Percentiles rank a stretch among this genome's conserved stretches.
These are phyloP conservation scores for Hyla sarda DNA, from an alignment of 2,113 vertebrate genomes.

Conservation along the genomic window DNA sequence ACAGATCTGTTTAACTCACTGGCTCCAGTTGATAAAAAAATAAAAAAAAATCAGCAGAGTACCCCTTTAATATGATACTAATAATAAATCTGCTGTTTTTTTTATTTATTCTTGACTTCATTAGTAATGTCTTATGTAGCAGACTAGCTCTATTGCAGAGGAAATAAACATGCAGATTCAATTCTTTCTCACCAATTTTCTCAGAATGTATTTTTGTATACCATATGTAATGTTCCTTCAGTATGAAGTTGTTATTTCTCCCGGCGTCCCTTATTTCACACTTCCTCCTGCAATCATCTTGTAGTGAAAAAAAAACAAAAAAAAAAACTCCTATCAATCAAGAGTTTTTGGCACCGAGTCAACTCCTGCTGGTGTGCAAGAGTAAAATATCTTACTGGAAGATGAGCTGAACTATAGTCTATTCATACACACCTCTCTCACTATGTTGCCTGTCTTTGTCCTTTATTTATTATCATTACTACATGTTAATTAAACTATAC, in stretches of 20 bases:
- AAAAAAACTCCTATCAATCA: conserved; percentile 27
- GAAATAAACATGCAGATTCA: neutral
- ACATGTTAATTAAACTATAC: neutral
- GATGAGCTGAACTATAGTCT: conserved; percentile 1
- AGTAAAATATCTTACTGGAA: conserved; percentile 10
- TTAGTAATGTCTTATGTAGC: neutral
- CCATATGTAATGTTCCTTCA: conserved; percentile 22
- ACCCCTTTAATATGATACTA: too few relatives aligned
- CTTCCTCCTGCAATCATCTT: conserved; percentile 20
- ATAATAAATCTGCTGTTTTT: neutral
- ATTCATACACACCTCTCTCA: too few relatives aligned
- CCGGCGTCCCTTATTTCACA: conserved; percentile 29
- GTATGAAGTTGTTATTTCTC: conserved; percentile 8
- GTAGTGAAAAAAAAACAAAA: neutral
- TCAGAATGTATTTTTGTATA: conserved; percentile 18
- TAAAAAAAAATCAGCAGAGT: too few relatives aligned
- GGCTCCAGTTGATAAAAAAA: too few relatives aligned
- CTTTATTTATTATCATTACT: neutral
- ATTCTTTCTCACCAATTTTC: neutral
- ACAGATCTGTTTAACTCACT: too few relatives aligned
- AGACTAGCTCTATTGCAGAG: neutral
- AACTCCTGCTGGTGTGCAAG: neutral
- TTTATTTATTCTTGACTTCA: neutral
- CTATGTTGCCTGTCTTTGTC: neutral
- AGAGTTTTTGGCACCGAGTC: neutral